Percentiles rank a stretch among this genome's conserved stretches.
phyloP scores from a whole-genome alignment of 1,140 invertebrate species.

The Pinna nobilis region DNA sequence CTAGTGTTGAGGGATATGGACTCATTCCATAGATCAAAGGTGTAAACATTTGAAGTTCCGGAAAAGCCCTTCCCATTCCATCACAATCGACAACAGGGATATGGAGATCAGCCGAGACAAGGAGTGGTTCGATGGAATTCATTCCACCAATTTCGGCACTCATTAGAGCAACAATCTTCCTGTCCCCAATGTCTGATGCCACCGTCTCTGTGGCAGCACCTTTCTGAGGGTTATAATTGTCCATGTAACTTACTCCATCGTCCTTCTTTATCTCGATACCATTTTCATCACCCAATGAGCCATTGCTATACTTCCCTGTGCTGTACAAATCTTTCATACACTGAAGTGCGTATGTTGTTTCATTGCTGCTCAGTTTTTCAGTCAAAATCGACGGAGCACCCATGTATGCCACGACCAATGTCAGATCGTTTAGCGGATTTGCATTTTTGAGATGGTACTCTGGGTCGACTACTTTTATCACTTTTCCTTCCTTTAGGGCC shows the following conservation, averaged over 20 bases:
- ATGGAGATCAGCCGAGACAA: slow-evolving; percentile 57
- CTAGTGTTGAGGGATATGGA: slow-evolving; percentile 56
- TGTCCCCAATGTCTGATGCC: slow-evolving; percentile 1
- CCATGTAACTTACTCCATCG: slow-evolving; percentile 53
- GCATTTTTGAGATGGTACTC: slow-evolving; percentile 44
- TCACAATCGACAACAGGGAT: slow-evolving; percentile 67
- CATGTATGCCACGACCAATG: slow-evolving; percentile 57
- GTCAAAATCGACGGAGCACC: slow-evolving; percentile 60
- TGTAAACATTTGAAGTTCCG: slow-evolving; percentile 66
- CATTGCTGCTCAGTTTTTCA: slow-evolving; percentile 58
- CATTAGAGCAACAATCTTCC: slow-evolving; percentile 57
- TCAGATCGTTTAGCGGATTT: slow-evolving; percentile 48
- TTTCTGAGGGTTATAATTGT: slow-evolving; percentile 48
- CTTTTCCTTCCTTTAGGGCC: slow-evolving; percentile 54
- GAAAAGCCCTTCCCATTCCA: slow-evolving; percentile 71
- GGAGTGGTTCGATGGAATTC: slow-evolving; percentile 67
- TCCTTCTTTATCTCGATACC: slow-evolving; percentile 46
- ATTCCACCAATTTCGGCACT: slow-evolving; percentile 67
- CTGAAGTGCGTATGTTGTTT: slow-evolving; percentile 49
- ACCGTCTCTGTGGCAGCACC: neutral
- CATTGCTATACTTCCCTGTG: slow-evolving; percentile 50
- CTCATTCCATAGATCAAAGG: slow-evolving; percentile 62
- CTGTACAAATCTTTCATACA: slow-evolving; percentile 58
- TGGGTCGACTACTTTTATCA: slow-evolving; percentile 57
- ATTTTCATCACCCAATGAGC: slow-evolving; percentile 36